Evolutionary conservation across 1,140 invertebrate species (phyloP).

Genomic region (Drosophila fuyamai): DNA sequence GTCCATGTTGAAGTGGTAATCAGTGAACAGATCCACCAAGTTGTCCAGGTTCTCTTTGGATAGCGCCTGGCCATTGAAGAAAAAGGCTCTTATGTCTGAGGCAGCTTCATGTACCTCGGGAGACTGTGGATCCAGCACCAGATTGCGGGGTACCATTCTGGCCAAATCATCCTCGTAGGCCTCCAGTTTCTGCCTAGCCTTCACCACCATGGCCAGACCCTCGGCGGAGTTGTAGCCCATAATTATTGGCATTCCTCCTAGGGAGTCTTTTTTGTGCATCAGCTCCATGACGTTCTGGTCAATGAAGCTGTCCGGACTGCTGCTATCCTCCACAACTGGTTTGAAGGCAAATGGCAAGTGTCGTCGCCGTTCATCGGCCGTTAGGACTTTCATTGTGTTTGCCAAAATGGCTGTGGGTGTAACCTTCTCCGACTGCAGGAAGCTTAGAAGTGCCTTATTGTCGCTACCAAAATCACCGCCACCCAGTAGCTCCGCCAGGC

Average conservation of each 20-base stretch:
- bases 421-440: constrained; percentile 59
- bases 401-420: constrained; percentile 35
- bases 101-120: constrained; percentile 43
- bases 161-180: constrained; percentile 60
- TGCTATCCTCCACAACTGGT: constrained; percentile 63
- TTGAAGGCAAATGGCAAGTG: constrained; percentile 69
- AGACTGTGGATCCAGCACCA: constrained; percentile 36
- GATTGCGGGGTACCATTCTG: constrained; percentile 60
- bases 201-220: constrained; percentile 62
- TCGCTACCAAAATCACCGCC: constrained; percentile 36
- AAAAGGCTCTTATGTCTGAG: constrained; percentile 65
- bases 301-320: constrained; percentile 64
- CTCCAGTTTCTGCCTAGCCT: constrained; percentile 54
- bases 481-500: constrained; percentile 57
- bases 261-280: constrained; percentile 45
- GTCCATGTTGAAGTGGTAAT: constrained; percentile 72
- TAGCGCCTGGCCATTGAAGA: constrained; percentile 59
- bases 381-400: constrained; percentile 51
- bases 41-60: constrained; percentile 44
- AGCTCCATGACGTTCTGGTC: constrained; percentile 51
- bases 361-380: constrained; percentile 70
- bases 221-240: constrained; percentile 76
- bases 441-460: constrained; percentile 46
- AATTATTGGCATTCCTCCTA: constrained; percentile 59
- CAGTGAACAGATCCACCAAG: constrained; percentile 61